Evolutionary conservation across 2,113 vertebrate genomes (phyloP).

Genomic region (Corvus moneduloides): DNA sequence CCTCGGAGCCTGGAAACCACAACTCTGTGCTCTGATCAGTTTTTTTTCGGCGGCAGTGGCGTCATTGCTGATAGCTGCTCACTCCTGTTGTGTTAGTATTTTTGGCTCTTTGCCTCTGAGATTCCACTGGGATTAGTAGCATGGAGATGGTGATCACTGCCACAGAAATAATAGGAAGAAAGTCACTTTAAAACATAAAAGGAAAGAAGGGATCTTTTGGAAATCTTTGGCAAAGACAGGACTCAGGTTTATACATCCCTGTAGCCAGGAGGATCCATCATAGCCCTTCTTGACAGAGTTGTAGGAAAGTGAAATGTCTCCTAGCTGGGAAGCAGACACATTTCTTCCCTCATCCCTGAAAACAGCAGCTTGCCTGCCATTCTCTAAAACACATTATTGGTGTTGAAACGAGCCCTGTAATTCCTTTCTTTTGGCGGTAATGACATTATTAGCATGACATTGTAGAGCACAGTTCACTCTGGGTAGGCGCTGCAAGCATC

Average conservation of each 20-base stretch:
- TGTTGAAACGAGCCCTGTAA: conserved; percentile 11
- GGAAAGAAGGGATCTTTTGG: neutral
- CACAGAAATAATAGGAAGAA: conserved; percentile 10
- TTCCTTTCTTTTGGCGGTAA: conserved; percentile 19
- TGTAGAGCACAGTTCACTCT: neutral
- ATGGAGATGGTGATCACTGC: conserved; percentile 8
- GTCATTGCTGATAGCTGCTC: neutral
- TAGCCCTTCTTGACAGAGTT: neutral
- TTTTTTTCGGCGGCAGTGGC: neutral
- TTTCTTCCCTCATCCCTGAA: neutral
- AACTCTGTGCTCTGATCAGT: neutral
- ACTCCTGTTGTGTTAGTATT: neutral
- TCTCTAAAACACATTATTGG: neutral
- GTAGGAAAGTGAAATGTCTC: neutral
- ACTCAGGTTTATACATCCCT: neutral
- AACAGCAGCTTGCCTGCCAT: neutral
- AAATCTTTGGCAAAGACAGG: neutral
- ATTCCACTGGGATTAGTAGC: conserved; percentile 46
- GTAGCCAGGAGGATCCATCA: neutral
- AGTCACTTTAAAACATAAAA: neutral
- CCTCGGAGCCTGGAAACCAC: neutral
- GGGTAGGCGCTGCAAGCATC: neutral
- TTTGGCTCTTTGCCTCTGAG: conserved; percentile 42
- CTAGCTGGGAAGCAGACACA: neutral
- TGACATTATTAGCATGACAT: conserved; percentile 13